Base-by-base conservation (phyloP, 2,797 vertebrate species). In the Sebastes vulpes region DNA sequence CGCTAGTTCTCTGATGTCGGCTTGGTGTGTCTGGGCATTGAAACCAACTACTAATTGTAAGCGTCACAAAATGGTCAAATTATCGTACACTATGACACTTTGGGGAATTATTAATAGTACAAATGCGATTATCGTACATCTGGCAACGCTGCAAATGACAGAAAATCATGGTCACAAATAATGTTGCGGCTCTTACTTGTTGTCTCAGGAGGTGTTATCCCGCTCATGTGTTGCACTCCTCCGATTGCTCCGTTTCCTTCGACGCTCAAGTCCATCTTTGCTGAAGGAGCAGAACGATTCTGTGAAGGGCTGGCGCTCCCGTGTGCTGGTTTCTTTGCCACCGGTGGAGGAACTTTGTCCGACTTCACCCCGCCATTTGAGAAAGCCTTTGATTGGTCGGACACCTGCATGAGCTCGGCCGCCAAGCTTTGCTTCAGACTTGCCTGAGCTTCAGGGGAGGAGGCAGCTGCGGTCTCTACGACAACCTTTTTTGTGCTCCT, bases 401-500 rank as follows among this genome's bases (percentile, higher is more conserved):
- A 97, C 66, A 97, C 83, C 79, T 96, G 97, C 94, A 92, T 94
- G 58, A 98, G 96, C 92, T 99, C 98, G 0, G 96, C 94, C 2
- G 97, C 96, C 84, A 98, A 93, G 81, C 95, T 97, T 81, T 95
- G 97, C 89, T 97, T 98, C 75, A 98, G 94, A 86, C 94, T 94
- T 0, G 95, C 95, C 85, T 97, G 97, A 0, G 87, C 89, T 74
- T 98, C 97, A 0, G 96, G 93, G 9, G 95, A 96, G 9, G 95
- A 87, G 0, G 83, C 20, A 0, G 63, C 52, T 2, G 96, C 76
- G 0, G 96, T 95, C 83, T 99, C 98, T 1, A 98, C 94, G 64
- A 98, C 95, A 38, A 97, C 89, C 85, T 97, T 99, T 91, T 96
- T 98, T 77, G 97, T 93, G 91, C 97, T 97, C 90, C 96, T 97